Percentiles rank a stretch among this genome's conserved stretches.
phyloP scores from a whole-genome alignment of 2,797 vertebrate genomes.

The Manis pentadactyla region DNA sequence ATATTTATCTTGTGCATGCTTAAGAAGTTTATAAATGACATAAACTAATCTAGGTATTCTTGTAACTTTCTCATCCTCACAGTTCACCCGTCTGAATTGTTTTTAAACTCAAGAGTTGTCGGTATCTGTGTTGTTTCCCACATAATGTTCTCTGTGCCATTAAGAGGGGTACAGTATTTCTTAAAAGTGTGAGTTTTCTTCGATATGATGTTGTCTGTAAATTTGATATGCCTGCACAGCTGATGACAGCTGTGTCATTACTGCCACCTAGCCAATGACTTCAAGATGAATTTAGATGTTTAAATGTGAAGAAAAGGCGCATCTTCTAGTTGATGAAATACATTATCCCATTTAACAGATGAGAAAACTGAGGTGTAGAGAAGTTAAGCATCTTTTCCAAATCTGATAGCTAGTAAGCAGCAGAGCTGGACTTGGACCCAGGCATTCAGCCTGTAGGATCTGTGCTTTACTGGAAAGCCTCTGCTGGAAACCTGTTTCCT shows the following conservation, averaged over 20 bases:
- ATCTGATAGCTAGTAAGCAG: not conserved
- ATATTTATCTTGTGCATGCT: not conserved
- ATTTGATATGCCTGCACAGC: not conserved
- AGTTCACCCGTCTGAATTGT: not conserved
- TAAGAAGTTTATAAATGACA: not conserved
- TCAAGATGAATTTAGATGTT: not conserved
- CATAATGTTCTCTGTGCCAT: not conserved
- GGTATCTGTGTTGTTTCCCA: not conserved
- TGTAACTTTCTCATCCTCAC: not conserved
- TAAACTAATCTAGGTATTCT: not conserved
- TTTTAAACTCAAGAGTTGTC: not conserved
- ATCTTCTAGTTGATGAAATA: not conserved
- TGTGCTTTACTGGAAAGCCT: not conserved
- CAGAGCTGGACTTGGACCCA: not conserved
- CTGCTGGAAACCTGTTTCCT: not conserved
- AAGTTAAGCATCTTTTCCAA: not conserved
- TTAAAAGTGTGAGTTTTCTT: not conserved
- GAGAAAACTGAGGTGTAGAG: not conserved
- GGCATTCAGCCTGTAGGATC: not conserved
- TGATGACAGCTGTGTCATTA: not conserved
- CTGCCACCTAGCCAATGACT: not conserved
- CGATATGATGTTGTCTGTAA: not conserved
- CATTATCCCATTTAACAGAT: not conserved
- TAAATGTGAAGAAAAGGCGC: not conserved
- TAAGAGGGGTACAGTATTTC: not conserved